These are phyloP conservation scores for Pachycephus smyrnensis DNA, from an alignment of 2,888 invertebrate species.

Conservation along the genomic window DNA sequence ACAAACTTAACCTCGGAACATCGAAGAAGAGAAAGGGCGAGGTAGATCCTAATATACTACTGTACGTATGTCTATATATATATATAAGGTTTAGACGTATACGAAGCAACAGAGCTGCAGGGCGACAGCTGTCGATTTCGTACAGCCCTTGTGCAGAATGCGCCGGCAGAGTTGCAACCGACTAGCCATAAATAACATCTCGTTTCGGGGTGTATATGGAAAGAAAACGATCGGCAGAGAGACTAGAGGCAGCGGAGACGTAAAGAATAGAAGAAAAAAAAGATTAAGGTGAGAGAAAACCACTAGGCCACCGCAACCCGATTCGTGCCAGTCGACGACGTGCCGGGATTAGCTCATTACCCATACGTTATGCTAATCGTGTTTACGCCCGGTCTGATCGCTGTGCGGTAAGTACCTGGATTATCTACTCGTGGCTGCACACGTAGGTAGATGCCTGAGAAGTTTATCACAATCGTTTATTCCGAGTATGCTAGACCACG, in stretches of 20 bases:
- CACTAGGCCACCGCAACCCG: slow-evolving; percentile 8
- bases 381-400: slow-evolving; percentile 50
- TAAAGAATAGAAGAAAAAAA: slow-evolving; percentile 15
- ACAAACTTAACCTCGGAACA: slow-evolving; percentile 5
- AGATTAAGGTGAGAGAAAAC: slow-evolving; percentile 12
- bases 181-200: slow-evolving; percentile 56
- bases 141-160: slow-evolving; percentile 46
- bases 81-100: slow-evolving; percentile 19
- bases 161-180: slow-evolving; percentile 44
- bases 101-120: slow-evolving; percentile 39
- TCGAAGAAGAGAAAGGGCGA: background rate
- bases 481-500: background rate
- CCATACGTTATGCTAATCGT: slow-evolving; percentile 54
- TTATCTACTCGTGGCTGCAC: slow-evolving; percentile 18
- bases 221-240: slow-evolving; percentile 16
- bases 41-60: background rate
- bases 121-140: slow-evolving; percentile 60
- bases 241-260: background rate
- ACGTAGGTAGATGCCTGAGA: background rate
- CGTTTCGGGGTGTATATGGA: slow-evolving; percentile 41
- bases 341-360: slow-evolving; percentile 53
- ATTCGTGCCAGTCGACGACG: slow-evolving; percentile 50
- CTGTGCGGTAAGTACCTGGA: slow-evolving; percentile 29
- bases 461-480: background rate
- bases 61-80: background rate